Conservation (phyloP, 2,113 vertebrate genomes). For the Psittacus erithacus region DNA sequence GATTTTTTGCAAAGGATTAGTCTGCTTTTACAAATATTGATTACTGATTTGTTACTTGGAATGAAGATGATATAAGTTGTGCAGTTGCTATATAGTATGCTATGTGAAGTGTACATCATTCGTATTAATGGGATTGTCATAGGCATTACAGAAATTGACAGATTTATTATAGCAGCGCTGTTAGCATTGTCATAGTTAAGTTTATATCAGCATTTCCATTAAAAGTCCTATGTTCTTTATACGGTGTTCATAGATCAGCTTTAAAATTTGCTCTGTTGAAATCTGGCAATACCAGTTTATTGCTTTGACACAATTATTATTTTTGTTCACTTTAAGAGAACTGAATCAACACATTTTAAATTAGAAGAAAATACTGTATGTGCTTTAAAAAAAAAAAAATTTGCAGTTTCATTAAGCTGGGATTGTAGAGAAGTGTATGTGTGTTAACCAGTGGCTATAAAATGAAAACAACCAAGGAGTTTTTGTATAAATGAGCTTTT, state of each 20-base stretch:
- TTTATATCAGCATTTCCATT: conserved; percentile 73
- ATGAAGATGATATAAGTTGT: conserved; percentile 74
- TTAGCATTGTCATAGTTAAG: conserved; percentile 64
- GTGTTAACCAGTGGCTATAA: neutral
- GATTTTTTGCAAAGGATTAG: conserved; percentile 87
- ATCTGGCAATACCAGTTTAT: conserved; percentile 32
- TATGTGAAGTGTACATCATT: conserved; percentile 75
- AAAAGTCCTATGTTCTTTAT: conserved; percentile 51
- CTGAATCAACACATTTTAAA: neutral
- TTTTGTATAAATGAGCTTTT: neutral
- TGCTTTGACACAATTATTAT: conserved; percentile 22
- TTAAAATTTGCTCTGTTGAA: conserved; percentile 33
- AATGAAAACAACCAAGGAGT: neutral
- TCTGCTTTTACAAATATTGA: conserved; percentile 85
- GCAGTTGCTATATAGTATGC: conserved; percentile 66
- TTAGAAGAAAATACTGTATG: neutral
- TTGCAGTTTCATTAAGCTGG: neutral
- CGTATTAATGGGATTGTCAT: conserved; percentile 80
- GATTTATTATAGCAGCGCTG: conserved; percentile 70
- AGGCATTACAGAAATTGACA: conserved; percentile 75
- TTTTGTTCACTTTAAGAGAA: conserved; percentile 6
- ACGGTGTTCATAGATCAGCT: conserved; percentile 45
- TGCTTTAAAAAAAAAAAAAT: neutral
- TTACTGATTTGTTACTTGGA: conserved; percentile 81
- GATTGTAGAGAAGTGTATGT: neutral